Evolutionary conservation across 2,888 invertebrate genomes (phyloP), one percentile per base, ranked within the genome.

Genomic region (Xestia sexstrigata): DNA sequence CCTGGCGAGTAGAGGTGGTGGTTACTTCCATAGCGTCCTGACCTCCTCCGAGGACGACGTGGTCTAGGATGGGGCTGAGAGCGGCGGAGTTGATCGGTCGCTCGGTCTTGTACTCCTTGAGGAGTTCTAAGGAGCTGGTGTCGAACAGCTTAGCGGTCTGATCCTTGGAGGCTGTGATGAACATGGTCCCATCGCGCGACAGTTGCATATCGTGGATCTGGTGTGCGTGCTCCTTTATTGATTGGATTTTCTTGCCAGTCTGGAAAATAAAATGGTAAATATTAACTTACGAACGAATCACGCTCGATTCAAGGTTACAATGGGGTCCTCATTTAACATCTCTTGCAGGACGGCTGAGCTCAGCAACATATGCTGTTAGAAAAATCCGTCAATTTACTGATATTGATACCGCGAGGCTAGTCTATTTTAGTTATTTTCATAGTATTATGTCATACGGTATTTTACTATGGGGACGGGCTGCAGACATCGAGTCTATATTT

Each of bases 11-110:
- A 0, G 99, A 99, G 0, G 99, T 99, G 2, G 99, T 99, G 66
- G 99, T 99, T 79, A 99, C 99, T 92, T 99, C 99, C 99, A 99
- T 99, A 77, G 99, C 99, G 95, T 99, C 99, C 97, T 99, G 99
- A 90, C 99, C 99, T 94, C 99, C 99, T 80, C 99, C 99, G 66
- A 99, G 97, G 3, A 99, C 98, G 11, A 99, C 99, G 96, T 99
- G 99, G 94, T 99, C 99, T 76, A 98, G 96, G 86, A 99, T 98
- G 0, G 99, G 99, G 84, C 99, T 99, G 83, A 99, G 98, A 2
- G 99, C 98, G 0, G 99, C 99, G 0, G 99, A 99, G 95, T 99
- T 99, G 0, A 99, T 99, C 0, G 99, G 99, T 85, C 99, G 97
- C 92, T 99, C 99, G 0, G 99, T 99, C 96, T 99, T 99, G 96